Conservation (phyloP, 2,797 vertebrate genomes). For the Arctocebus calabarensis region DNA sequence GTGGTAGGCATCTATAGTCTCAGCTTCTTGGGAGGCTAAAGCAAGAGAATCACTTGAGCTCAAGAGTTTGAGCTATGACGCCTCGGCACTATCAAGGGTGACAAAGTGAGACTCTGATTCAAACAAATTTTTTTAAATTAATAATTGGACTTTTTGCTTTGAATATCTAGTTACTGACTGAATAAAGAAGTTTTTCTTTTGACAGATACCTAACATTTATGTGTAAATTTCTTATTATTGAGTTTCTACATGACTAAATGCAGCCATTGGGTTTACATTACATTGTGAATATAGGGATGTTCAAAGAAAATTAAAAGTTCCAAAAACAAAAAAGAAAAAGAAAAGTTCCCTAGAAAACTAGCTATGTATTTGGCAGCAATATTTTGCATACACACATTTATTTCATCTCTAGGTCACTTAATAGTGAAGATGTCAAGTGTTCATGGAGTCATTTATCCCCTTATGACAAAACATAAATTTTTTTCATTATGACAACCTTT, state of each 20-base stretch:
- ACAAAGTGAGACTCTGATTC: no score
- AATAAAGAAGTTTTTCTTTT: slow-evolving; percentile 24
- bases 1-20: no score
- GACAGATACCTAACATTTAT: neutral
- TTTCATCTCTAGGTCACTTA: neutral
- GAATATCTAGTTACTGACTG: slow-evolving; percentile 15
- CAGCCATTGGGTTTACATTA: neutral
- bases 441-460: neutral
- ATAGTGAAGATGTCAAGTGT: neutral
- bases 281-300: neutral
- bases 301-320: neutral
- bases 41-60: no score
- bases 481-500: neutral
- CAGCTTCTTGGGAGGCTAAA: no score
- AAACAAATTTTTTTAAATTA: neutral
- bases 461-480: neutral
- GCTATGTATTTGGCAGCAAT: neutral
- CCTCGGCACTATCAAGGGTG: no score
- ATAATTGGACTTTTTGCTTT: slow-evolving; percentile 26
- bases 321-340: neutral
- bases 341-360: neutral
- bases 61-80: no score
- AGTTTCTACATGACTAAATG: neutral
- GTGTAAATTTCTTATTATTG: neutral
- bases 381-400: neutral